Evolutionary conservation across 2,888 invertebrate genomes (phyloP), one percentile per base, ranked within the genome.

Genomic region (Trisateles emortualis): DNA sequence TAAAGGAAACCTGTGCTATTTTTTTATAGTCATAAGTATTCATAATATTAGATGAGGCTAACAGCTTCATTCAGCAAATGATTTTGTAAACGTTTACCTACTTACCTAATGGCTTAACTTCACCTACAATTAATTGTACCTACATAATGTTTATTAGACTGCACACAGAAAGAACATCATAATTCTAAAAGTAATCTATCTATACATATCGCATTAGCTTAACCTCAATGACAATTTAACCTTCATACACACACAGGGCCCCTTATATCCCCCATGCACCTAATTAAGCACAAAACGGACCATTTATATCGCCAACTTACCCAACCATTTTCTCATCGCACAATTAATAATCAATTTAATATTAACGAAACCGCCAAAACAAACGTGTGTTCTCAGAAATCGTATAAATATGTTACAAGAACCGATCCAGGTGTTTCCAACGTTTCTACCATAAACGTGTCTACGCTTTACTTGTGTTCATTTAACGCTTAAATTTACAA

Each of bases 381-480:
- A 72, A 69, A 64, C 60, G 59, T 57, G 56, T 63, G 65, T 81
- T 78, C 80, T 53, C 47, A 68, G 81, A 83, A 83, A 76, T 70
- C 64, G 59, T 76, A 83, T 83, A 80, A 83, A 80, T 79, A 78
- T 72, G 71, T 79, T 76, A 72, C 72, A 68, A 54, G 66, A 68
- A 68, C 62, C 70, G 61, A 59, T 76, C 85, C 89, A 89, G 89
- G 89, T 89, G 87, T 79, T 84, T 64, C 60, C 78, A 76, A 76
- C 78, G 70, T 79, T 77, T 73, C 76, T 72, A 59, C 77, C 78
- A 79, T 87, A 85, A 88, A 86, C 83, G 84, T 85, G 86, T 88
- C 81, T 72, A 65, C 86, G 82, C 72, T 76, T 76, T 74, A 72
- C 81, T 81, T 76, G 73, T 79, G 81, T 84, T 83, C 77, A 84